These are phyloP conservation scores for Ophioninae sp. DNA, from an alignment of 2,888 invertebrate species.

Conservation along the genomic window DNA sequence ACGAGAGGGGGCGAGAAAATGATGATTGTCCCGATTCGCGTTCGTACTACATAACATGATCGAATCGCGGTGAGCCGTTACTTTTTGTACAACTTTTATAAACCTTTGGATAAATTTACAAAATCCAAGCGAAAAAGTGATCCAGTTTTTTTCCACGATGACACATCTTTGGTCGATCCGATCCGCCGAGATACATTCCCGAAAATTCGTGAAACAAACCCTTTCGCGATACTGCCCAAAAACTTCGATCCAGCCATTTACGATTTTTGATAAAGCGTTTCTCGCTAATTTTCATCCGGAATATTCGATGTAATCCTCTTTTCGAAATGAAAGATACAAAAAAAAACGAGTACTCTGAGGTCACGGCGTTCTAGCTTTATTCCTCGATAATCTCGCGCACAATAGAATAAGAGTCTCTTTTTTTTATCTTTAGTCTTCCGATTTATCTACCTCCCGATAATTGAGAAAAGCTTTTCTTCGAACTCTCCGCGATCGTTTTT, in stretches of 20 bases:
- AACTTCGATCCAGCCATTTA: no score
- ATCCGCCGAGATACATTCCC: no score
- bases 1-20: neutral
- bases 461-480: neutral
- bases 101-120: slow-evolving; percentile 52
- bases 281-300: no score
- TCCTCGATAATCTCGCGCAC: neutral
- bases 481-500: neutral
- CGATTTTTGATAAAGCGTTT: neutral
- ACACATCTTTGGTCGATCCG: no score
- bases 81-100: slow-evolving; percentile 66
- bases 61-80: slow-evolving; percentile 45
- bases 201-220: no score
- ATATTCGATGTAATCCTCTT: neutral
- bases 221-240: no score
- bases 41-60: slow-evolving; percentile 24
- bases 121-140: slow-evolving; percentile 16
- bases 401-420: slow-evolving; percentile 32
- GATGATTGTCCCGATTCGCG: slow-evolving; percentile 9
- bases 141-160: neutral
- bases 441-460: slow-evolving; percentile 42
- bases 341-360: neutral
- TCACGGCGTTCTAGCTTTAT: neutral
- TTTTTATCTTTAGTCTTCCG: slow-evolving; percentile 52
- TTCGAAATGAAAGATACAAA: neutral